Percentiles rank a stretch among this genome's conserved stretches.
These are phyloP conservation scores for Aythya baeri DNA, from an alignment of 2,113 vertebrate species.

Conservation along the genomic window DNA sequence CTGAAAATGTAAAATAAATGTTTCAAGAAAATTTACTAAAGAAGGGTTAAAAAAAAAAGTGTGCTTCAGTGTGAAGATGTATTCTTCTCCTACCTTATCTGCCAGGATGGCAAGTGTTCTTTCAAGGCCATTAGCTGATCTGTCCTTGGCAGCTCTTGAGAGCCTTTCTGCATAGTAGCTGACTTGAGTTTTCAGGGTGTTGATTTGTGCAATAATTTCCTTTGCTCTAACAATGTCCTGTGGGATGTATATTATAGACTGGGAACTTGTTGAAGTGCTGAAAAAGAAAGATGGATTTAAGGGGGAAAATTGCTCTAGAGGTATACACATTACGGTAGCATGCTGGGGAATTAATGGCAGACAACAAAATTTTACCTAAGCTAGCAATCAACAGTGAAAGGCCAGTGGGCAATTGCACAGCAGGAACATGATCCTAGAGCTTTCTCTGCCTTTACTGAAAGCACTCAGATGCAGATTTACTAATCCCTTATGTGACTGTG, in stretches of 20 bases:
- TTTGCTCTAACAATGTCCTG: constrained; percentile 93
- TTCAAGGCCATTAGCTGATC: constrained; percentile 93
- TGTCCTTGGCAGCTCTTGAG: constrained; percentile 93
- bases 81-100: constrained; percentile 86
- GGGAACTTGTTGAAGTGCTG: constrained; percentile 88
- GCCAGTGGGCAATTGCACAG: constrained; percentile 58
- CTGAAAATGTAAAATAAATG: background rate
- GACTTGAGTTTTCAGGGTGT: constrained; percentile 97
- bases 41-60: background rate
- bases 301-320: constrained; percentile 7
- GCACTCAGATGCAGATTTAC: constrained; percentile 1
- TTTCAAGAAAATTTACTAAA: background rate
- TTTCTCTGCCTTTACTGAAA: constrained; percentile 30
- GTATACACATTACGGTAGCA: background rate
- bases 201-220: constrained; percentile 97
- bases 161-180: constrained; percentile 97
- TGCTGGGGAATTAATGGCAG: constrained; percentile 43
- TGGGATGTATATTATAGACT: constrained; percentile 94
- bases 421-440: constrained; percentile 30
- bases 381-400: constrained; percentile 34
- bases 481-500: background rate
- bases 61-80: background rate
- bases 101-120: constrained; percentile 93
- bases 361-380: constrained; percentile 43
- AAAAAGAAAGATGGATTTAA: constrained; percentile 51